Evolutionary conservation across 2,797 vertebrate genomes (phyloP), one percentile per base, ranked within the genome.

Genomic region (Craterocephalus amniculus): DNA sequence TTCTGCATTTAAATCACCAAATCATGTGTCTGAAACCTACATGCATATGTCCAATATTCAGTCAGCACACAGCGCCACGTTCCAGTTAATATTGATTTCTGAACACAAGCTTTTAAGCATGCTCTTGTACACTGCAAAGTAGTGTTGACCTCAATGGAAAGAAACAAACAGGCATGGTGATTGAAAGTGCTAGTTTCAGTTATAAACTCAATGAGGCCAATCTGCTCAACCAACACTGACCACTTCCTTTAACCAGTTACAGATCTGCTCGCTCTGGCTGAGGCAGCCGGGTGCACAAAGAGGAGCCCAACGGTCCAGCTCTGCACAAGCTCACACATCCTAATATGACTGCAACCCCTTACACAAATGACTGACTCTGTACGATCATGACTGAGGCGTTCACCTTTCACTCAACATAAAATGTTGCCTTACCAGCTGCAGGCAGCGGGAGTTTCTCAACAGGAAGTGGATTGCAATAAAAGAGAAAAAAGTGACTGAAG

Each of bases 161-260:
- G 70, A 80, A 68, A 22, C 70, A 58, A 58, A 68, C 73, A 72
- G 52, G 40, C 64, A 27, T 51, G 83, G 55, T 72, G 72, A 84
- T 72, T 83, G 31, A 76, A 88, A 87, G 87, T 78, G 83, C 73
- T 85, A 87, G 79, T 93, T 94, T 92, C 90, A 87, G 79, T 91
- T 91, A 76, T 67, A 43, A 71, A 72, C 72, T 45, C 63, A 92
- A 87, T 6, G 70, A 90, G 85, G 90, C 86, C 85, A 89, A 87
- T 87, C 85, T 71, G 84, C 87, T 84, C 83, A 78, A 74, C 60
- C 84, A 87, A 83, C 45, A 79, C 86, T 93, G 93, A 92, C 94
- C 94, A 94, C 94, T 95, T 95, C 94, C 94, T 94, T 87, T 81
- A 78, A 79, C 58, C 68, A 32, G 79, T 74, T 75, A 74, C 72